These are phyloP conservation scores for Psilopogon haemacephalus DNA, from an alignment of 2,113 vertebrate species.

Conservation along the genomic window DNA sequence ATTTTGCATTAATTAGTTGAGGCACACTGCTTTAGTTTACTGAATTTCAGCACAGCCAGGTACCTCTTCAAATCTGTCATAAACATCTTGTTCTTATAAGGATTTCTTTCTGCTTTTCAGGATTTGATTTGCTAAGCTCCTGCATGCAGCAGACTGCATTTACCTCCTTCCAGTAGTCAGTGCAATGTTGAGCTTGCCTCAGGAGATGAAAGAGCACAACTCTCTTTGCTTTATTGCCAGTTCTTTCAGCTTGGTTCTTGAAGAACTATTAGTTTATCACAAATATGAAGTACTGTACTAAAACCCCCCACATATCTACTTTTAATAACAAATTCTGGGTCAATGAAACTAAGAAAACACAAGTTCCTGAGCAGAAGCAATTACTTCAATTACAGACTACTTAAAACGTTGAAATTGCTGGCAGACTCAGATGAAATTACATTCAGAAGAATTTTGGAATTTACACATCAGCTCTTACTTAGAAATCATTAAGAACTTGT, in stretches of 20 bases:
- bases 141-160: neutral
- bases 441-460: neutral
- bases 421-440: neutral
- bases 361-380: neutral
- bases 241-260: neutral
- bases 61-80: neutral
- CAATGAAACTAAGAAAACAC: neutral
- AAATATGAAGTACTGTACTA: neutral
- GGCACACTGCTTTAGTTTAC: neutral
- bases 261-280: neutral
- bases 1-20: neutral
- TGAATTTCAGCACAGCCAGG: neutral
- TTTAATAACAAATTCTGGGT: neutral
- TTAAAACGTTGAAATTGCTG: neutral
- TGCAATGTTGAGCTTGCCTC: rapidly evolving
- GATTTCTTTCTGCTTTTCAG: neutral
- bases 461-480: neutral
- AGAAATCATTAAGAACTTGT: neutral
- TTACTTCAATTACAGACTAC: conserved; percentile 28
- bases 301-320: neutral
- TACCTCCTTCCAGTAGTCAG: neutral
- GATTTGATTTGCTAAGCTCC: neutral
- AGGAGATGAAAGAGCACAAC: neutral
- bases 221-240: neutral
- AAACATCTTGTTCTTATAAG: neutral